Conservation (phyloP, 2,888 invertebrate genomes). For the Pristionchus japonicus region DNA sequence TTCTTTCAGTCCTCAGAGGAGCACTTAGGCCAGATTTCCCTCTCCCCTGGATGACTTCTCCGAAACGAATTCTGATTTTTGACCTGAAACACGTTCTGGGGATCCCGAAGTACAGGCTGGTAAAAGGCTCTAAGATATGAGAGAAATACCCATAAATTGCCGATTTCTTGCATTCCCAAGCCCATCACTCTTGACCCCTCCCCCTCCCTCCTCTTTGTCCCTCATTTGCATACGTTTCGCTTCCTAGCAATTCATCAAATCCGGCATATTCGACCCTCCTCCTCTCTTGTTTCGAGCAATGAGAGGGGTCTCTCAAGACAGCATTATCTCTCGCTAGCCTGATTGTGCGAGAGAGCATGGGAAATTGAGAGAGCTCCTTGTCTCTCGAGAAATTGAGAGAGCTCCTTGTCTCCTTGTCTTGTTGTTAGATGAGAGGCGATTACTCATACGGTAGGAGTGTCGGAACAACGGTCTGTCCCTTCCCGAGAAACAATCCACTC, state of each 20-base stretch:
- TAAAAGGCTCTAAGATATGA: too few species aligned
- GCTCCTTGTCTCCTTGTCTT: not conserved
- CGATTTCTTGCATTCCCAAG: conserved; percentile 24
- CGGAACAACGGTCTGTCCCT: not conserved
- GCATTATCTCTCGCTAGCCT: not conserved
- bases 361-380: not conserved
- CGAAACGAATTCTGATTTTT: not conserved
- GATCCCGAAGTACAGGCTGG: not conserved
- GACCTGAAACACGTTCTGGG: not conserved
- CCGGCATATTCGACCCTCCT: conserved; percentile 1
- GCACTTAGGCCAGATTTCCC: not conserved
- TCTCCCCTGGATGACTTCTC: not conserved
- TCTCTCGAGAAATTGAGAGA: too few species aligned
- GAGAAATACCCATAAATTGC: not conserved
- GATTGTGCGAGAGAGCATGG: not conserved
- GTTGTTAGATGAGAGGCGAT: not conserved
- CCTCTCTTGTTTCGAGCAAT: not conserved
- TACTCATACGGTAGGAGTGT: not conserved
- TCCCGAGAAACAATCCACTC: not conserved
- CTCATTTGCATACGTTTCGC: conserved; percentile 36
- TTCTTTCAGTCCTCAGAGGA: conserved; percentile 26
- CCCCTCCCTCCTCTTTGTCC: not conserved
- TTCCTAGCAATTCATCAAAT: conserved; percentile 28
- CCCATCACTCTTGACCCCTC: conserved; percentile 24
- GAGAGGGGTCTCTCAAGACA: too few species aligned